Conservation (phyloP, 2,797 vertebrate species). For the Oreonectes daqikongensis region DNA sequence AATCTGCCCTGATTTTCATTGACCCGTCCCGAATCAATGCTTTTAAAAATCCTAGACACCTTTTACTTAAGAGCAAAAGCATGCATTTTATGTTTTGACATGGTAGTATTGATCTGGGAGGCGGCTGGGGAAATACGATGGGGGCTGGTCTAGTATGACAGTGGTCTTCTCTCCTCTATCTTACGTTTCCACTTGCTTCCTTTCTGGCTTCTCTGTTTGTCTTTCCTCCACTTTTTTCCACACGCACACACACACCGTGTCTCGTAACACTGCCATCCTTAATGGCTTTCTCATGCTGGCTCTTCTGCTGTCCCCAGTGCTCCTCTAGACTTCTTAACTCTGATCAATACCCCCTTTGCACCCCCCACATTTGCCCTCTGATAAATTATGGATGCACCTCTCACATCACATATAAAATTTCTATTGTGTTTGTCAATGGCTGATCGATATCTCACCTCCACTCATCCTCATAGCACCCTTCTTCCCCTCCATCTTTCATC, state of each 20-base stretch:
- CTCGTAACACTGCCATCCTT: slow-evolving; percentile 89
- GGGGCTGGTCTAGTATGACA: slow-evolving; percentile 65
- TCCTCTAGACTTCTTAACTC: slow-evolving; percentile 80
- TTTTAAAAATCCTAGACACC: slow-evolving; percentile 99
- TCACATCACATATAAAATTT: slow-evolving; percentile 90
- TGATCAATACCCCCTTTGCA: slow-evolving; percentile 89
- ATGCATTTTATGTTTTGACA: slow-evolving; percentile 99
- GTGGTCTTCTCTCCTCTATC: slow-evolving; percentile 43
- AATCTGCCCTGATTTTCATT: slow-evolving; percentile 89
- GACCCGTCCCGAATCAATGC: slow-evolving; percentile 93
- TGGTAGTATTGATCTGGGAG: slow-evolving; percentile 88
- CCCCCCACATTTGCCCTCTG: slow-evolving; percentile 89
- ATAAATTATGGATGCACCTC: slow-evolving; percentile 95
- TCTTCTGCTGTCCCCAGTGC: slow-evolving; percentile 72
- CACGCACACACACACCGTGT: slow-evolving; percentile 74
- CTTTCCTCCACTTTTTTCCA: slow-evolving; percentile 71
- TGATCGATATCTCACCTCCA: slow-evolving; percentile 88
- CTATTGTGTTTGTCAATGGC: slow-evolving; percentile 92
- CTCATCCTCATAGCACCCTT: slow-evolving; percentile 79
- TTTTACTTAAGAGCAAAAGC: slow-evolving; percentile 99
- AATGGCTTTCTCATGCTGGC: slow-evolving; percentile 88
- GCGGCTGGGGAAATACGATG: slow-evolving; percentile 43
- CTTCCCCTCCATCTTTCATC: slow-evolving; percentile 58
- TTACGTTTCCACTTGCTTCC: slow-evolving; percentile 33
- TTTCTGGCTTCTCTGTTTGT: slow-evolving; percentile 58